These are phyloP conservation scores for Trissolcus japonicus DNA, from an alignment of 2,888 invertebrate species.

Conservation along the genomic window DNA sequence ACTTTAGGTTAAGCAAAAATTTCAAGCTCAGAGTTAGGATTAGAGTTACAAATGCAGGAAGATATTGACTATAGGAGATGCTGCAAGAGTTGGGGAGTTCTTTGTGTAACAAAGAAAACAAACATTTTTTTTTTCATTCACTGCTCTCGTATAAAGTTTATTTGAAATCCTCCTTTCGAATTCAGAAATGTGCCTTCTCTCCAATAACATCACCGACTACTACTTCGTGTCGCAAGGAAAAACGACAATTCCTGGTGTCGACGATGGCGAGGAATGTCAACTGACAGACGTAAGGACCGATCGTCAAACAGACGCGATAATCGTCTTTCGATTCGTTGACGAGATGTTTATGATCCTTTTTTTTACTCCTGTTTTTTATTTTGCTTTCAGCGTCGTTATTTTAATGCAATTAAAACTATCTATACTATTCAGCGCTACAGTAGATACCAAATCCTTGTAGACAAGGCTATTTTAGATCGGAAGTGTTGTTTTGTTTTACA, in stretches of 20 bases:
- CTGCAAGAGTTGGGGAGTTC: constrained; percentile 30
- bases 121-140: constrained; percentile 13
- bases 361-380: constrained; percentile 16
- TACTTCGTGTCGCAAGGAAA: constrained; percentile 95
- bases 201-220: constrained; percentile 89
- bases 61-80: constrained; percentile 33
- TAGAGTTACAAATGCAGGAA: constrained; percentile 28
- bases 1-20: constrained; percentile 8
- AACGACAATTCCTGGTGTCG: constrained; percentile 91
- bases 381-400: constrained; percentile 49
- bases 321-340: constrained; percentile 48
- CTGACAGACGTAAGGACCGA: constrained; percentile 87
- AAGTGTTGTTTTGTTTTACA: constrained; percentile 35
- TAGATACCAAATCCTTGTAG: constrained; percentile 38
- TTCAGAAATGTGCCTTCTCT: constrained; percentile 84
- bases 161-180: constrained; percentile 71
- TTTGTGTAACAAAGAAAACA: background rate
- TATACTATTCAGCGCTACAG: constrained; percentile 21
- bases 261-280: constrained; percentile 92
- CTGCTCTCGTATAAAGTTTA: constrained; percentile 42
- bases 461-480: constrained; percentile 31
- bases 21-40: constrained; percentile 36
- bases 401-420: constrained; percentile 44
- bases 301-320: constrained; percentile 62
- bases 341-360: background rate